Base-by-base conservation (phyloP, 2,113 vertebrate genomes). In the Proteles cristata region DNA sequence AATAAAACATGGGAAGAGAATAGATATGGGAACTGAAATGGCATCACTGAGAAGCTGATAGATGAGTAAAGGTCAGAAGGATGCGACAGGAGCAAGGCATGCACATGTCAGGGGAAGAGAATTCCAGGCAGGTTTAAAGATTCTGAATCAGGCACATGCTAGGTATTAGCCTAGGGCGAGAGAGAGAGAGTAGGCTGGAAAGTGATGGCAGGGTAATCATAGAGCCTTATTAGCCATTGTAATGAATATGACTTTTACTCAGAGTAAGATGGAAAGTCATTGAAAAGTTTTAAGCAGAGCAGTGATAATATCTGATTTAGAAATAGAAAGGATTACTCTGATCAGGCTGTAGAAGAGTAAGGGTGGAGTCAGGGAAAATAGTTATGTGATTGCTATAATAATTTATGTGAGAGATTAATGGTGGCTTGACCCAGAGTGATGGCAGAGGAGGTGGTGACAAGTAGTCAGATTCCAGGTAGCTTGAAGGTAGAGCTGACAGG, bases 1-100 rank as follows among this genome's bases (percentile, higher is more conserved):
- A 95, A 92, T 48, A 66, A 93, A 87, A n/a, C 43, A 19, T 45
- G 25, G 68, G 15, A 95, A 87, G 35, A 92, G n/a, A 77, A 26
- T 77, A 86, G 43, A 4, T 23, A 5, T 90, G 66, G 53, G 74
- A 26, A 84, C 23, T 92, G 89, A 68, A 69, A 69, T 58, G 28
- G 7, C 50, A 85, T 53, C 73, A 28, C 11, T 74, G 65, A 96
- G 66, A 87, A 87, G 28, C 23, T 77, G 74, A 50, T 79, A 4
- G 31, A n/a, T 76, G 61, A 82, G 31, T 69, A 50, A 53, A 82
- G 39, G 5, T 85, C 33, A 28, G 23, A 90, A 69, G 25, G 50
- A 88, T 31, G 92, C 88, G 31, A 77, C 1, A 5, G 28, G 28
- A 69, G 9, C 48, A 73, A 79, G 26, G 16, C 8, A 21, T 31